Evolutionary conservation across 1,140 invertebrate genomes (phyloP), one percentile per base, ranked within the genome.

Genomic region (Apis florea): DNA sequence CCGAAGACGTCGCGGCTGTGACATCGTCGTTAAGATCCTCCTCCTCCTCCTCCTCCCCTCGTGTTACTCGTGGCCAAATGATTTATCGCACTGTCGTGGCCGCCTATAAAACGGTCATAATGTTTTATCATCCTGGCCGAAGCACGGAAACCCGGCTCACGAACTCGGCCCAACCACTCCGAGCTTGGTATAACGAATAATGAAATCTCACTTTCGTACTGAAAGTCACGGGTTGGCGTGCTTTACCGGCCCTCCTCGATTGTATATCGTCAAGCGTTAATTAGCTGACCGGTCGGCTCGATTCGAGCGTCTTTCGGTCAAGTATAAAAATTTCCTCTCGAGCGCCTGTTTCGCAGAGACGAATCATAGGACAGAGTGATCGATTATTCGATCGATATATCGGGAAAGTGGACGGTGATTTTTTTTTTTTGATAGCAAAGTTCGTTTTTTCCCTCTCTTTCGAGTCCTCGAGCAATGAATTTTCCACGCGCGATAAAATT

Each of bases 51-150:
- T 5, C 31, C 4, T 40, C 17, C 17, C 54, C 76, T 87, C 81
- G 77, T 59, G 71, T 83, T 76, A 83, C 79, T 83, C 49, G 76
- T 72, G 75, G 40, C 82, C 71, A 64, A 40, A 87, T 87, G 85
- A 88, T 88, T 88, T 87, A 88, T 79, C 85, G 83, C 73, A 71
- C 83, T 87, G 83, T 87, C 83, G 70, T 76, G 86, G 81, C 47
- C 63, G 69, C 79, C 86, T 88, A 88, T 87, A 87, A 88, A 88
- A 87, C 86, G 72, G 85, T 88, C 86, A 88, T 88, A 87, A 88
- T 87, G 76, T 88, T 88, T 88, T 87, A 88, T 88, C 86, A 85
- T 88, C 85, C 80, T 63, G 79, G 26, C 58, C 75, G 79, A 87
- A 80, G 83, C 79, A 83, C 67, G 86, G 86, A 87, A 88, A 87